Percentiles rank a stretch among this genome's conserved stretches.
Evolutionary conservation across 2,113 vertebrate species (phyloP).

Genomic region (Rhagologus leucostigma): DNA sequence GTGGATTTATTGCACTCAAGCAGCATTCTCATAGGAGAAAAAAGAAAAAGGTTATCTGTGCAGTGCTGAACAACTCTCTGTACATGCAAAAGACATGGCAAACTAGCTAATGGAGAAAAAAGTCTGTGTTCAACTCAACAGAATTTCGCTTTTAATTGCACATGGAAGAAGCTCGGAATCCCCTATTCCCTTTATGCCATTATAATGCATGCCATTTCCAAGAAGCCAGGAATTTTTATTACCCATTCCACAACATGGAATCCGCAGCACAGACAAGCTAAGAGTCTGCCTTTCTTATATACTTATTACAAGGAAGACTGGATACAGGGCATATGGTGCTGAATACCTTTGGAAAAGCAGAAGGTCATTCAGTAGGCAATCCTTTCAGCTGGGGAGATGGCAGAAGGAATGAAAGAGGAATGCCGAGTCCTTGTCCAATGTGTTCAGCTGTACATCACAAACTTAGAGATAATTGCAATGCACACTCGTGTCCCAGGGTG

Average conservation of each 20-base stretch:
- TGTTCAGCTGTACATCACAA: not conserved
- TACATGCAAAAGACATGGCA: not conserved
- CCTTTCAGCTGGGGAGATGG: not conserved
- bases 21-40: not conserved
- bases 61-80: not conserved
- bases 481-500: fast-evolving
- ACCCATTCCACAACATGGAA: not conserved
- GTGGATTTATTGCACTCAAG: not conserved
- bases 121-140: not conserved
- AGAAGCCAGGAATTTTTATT: not conserved
- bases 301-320: not conserved
- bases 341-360: not conserved
- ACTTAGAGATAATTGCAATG: not conserved
- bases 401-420: not conserved
- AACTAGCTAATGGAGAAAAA: not conserved
- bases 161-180: not conserved
- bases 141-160: not conserved
- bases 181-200: not conserved
- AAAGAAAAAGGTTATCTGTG: not conserved
- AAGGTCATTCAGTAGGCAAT: not conserved
- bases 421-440: not conserved
- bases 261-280: not conserved
- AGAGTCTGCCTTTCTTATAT: not conserved
- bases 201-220: not conserved
- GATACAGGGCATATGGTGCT: not conserved